Percentiles rank a stretch among this genome's conserved stretches.
phyloP scores from a whole-genome alignment of 2,113 vertebrate species.

The Octodon degus region DNA sequence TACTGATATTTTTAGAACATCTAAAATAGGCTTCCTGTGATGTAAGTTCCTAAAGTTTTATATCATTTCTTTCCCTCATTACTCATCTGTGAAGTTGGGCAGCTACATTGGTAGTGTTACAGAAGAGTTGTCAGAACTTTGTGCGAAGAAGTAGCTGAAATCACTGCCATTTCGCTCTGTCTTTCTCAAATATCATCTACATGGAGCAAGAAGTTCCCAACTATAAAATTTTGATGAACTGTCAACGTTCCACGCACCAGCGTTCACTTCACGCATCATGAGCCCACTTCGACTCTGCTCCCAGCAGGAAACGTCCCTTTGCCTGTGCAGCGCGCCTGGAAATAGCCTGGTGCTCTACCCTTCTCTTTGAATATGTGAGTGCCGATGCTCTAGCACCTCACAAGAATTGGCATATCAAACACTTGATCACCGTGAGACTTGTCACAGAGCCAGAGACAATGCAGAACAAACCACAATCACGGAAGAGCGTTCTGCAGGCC shows the following conservation, averaged over 20 bases:
- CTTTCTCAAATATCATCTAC: conserved; percentile 54
- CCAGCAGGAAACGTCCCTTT: conserved; percentile 37
- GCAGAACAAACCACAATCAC: neutral
- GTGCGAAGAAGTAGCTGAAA: conserved; percentile 8
- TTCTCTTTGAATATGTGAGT: conserved; percentile 33
- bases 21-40: conserved; percentile 62
- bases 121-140: conserved; percentile 44
- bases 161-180: neutral
- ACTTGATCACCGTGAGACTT: neutral
- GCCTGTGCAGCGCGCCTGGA: conserved; percentile 17
- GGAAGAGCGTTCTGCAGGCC: neutral
- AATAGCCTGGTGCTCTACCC: neutral
- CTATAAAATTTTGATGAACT: neutral
- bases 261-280: conserved; percentile 37
- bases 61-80: conserved; percentile 61
- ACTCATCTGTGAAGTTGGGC: conserved; percentile 61
- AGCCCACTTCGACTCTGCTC: conserved; percentile 26
- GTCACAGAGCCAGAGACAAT: neutral
- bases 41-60: conserved; percentile 70
- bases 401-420: neutral
- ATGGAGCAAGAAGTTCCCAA: conserved; percentile 22
- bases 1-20: conserved; percentile 71
- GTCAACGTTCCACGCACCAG: conserved; percentile 47
- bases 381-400: neutral
- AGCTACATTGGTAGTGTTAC: neutral